Base-by-base conservation (phyloP, 2,888 invertebrate species). In the Chrysolina oricalcia region DNA sequence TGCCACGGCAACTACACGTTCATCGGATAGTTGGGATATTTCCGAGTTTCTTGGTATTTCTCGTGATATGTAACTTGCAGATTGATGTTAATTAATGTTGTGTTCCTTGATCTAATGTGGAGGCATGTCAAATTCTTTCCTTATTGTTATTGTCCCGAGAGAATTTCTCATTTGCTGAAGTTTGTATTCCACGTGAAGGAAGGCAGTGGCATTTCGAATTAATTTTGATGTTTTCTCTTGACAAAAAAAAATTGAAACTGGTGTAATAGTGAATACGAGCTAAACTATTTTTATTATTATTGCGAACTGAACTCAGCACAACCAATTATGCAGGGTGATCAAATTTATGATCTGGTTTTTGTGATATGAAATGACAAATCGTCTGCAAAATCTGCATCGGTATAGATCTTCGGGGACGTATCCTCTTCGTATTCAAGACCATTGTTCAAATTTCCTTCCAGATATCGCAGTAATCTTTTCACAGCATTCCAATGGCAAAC, bases 71-170 rank as follows among this genome's bases (percentile, higher is more conserved):
- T 72, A 67, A 76, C 72, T 70, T 71, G 73, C 74, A 71, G 80
- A 75, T 75, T 80, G 74, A 78, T 75, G 78, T 76, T 76, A 80
- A 80, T 78, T 80, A 80, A 80, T 80, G 76, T 78, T 75, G 67
- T 71, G 73, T 76, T 75, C 46, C 66, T 76, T 53, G 67, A 56
- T 69, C 72, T 76, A 72, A 80, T 74, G 75, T 50, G 72, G 64
- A 75, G 66, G 78, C 70, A 73, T 70, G 69, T 74, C 68, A 75
- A 71, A 80, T 80, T 76, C 78, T 72, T 76, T 70, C 64, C 75
- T 76, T 78, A 80, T 78, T 80, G 79, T 79, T 75, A 79, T 69
- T 75, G 72, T 67, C 73, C 40, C 68, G 70, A 65, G 65, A 69
- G 73, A 79, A 75, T 75, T 59, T 59, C 27, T 59, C n/a, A 35